Conservation (phyloP, 1,140 invertebrate species). For the Eciton burchellii region DNA sequence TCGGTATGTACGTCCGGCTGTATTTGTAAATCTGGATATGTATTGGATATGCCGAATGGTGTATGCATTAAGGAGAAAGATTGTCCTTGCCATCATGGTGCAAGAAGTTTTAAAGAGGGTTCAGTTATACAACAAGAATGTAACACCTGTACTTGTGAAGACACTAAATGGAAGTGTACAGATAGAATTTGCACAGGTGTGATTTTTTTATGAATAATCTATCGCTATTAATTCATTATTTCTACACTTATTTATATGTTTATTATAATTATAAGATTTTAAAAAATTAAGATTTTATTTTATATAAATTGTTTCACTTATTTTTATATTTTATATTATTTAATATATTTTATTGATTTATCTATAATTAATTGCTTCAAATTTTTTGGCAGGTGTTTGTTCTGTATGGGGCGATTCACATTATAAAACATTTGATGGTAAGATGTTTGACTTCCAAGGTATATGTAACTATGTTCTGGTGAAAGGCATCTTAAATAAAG, state of each 20-base stretch:
- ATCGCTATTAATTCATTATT: not conserved
- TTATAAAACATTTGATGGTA: slow-evolving; percentile 94
- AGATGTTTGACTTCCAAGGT: slow-evolving; percentile 94
- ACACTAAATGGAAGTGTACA: slow-evolving; percentile 90
- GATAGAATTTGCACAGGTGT: slow-evolving; percentile 86
- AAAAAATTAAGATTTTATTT: too few species aligned
- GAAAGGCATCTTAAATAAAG: slow-evolving; percentile 88
- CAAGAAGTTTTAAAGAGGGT: slow-evolving; percentile 92
- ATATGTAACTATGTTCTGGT: slow-evolving; percentile 94
- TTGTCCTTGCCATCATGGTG: slow-evolving; percentile 96
- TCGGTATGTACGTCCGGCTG: slow-evolving; percentile 91
- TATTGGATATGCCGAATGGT: slow-evolving; percentile 89
- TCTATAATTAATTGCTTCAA: slow-evolving; percentile 9
- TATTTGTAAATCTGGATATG: slow-evolving; percentile 91
- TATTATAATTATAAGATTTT: too few species aligned
- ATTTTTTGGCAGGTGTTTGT: slow-evolving; percentile 88
- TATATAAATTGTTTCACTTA: too few species aligned
- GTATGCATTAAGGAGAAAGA: slow-evolving; percentile 89
- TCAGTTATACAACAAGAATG: slow-evolving; percentile 92
- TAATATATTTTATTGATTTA: too few species aligned
- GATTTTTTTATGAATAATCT: not conserved
- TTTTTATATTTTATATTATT: too few species aligned
- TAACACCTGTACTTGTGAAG: slow-evolving; percentile 90
- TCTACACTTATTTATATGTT: not conserved
- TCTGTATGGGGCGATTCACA: slow-evolving; percentile 95